phyloP scores from a whole-genome alignment of 2,797 vertebrate genomes.

The Pelobates cultripes region DNA sequence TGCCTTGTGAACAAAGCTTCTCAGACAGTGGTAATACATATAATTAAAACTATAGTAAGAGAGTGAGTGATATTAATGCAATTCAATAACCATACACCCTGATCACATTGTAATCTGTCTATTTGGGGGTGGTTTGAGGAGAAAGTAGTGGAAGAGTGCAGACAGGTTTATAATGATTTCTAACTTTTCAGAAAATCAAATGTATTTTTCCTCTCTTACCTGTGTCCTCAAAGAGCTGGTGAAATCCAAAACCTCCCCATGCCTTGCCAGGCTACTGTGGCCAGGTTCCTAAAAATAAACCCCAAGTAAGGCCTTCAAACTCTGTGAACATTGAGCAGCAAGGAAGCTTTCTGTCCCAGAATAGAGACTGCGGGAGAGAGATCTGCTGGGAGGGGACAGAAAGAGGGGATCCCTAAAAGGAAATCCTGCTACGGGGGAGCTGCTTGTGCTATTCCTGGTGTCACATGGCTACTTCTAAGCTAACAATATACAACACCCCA shows the following conservation, averaged over 20 bases:
- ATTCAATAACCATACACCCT: too few relatives aligned
- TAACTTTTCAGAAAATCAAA: background rate
- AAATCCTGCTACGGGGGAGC: constrained; percentile 55
- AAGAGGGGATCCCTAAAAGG: constrained; percentile 64
- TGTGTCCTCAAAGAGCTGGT: constrained; percentile 46
- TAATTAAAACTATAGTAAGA: too few relatives aligned
- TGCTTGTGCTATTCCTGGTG: constrained; percentile 64
- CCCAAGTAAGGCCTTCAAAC: constrained; percentile 11
- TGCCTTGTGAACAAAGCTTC: background rate
- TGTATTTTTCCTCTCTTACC: constrained; percentile 15
- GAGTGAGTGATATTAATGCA: too few relatives aligned
- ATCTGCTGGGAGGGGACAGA: constrained; percentile 54
- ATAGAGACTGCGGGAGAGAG: constrained; percentile 50
- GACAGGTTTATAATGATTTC: background rate
- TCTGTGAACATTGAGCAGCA: constrained; percentile 28
- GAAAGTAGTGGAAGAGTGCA: background rate
- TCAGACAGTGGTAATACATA: background rate
- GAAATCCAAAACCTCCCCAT: constrained; percentile 42
- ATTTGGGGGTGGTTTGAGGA: background rate
- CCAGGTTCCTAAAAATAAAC: constrained; percentile 48
- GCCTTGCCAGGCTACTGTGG: constrained; percentile 44
- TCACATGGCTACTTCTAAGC: constrained; percentile 11
- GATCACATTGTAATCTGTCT: too few relatives aligned
- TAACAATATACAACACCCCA: background rate
- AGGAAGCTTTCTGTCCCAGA: constrained; percentile 58